Evolutionary conservation across 2,113 vertebrate genomes (phyloP).

Genomic region (Takifugu bimaculatus): DNA sequence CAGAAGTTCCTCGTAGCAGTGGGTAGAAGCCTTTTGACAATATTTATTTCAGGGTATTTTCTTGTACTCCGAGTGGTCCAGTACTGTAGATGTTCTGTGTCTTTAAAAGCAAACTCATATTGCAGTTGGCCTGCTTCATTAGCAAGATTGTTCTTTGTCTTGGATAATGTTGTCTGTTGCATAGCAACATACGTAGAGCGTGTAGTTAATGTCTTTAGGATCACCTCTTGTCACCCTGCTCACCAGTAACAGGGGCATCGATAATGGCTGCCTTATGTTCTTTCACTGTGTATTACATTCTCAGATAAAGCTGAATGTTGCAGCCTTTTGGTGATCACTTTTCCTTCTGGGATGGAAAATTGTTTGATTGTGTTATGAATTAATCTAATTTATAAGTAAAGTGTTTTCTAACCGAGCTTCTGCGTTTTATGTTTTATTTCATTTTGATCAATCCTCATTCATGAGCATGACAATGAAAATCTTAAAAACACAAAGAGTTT

Average conservation of each 20-base stretch:
- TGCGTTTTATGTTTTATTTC: not conserved
- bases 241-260: conserved; percentile 43
- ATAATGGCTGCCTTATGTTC: conserved; percentile 55
- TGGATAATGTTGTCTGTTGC: too few species aligned
- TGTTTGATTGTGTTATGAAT: conserved; percentile 60
- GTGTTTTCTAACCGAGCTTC: conserved; percentile 62
- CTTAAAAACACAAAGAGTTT: conserved; percentile 21
- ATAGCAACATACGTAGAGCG: too few species aligned
- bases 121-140: too few species aligned
- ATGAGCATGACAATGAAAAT: not conserved
- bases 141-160: too few species aligned
- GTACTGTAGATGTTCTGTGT: too few species aligned
- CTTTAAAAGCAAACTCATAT: too few species aligned
- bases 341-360: conserved; percentile 52
- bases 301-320: conserved; percentile 56
- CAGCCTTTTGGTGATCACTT: conserved; percentile 40
- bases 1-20: too few species aligned
- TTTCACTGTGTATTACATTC: conserved; percentile 53
- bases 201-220: too few species aligned
- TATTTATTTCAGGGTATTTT: too few species aligned
- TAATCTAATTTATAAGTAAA: conserved; percentile 71
- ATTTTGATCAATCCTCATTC: not conserved
- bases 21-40: too few species aligned
- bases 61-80: too few species aligned
- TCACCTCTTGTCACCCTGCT: conserved; percentile 48